Evolutionary conservation across 2,888 invertebrate genomes (phyloP).

Genomic region (Anorthoa munda): DNA sequence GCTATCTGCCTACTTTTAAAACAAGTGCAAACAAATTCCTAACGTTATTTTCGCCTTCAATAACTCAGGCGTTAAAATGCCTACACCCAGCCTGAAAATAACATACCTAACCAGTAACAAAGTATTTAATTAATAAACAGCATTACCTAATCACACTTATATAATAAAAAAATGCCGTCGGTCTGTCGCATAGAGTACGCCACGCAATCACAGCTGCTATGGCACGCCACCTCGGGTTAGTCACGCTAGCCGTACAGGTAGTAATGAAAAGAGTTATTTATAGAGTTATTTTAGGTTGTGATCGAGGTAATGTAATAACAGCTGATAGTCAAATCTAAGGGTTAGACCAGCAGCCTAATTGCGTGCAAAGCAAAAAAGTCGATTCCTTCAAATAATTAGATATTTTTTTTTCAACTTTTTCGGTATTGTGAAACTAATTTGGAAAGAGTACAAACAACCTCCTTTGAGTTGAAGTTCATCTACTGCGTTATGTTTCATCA

Average conservation of each 20-base stretch:
- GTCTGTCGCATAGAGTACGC: slow-evolving; percentile 33
- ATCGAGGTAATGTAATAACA: slow-evolving; percentile 4
- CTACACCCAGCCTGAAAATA: slow-evolving; percentile 10
- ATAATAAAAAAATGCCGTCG: slow-evolving; percentile 31
- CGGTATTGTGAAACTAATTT: too few species aligned
- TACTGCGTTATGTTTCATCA: too few species aligned
- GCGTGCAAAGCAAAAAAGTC: too few species aligned
- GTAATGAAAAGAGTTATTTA: slow-evolving; percentile 14
- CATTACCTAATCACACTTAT: slow-evolving; percentile 34
- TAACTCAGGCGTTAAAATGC: background rate
- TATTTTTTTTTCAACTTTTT: too few species aligned
- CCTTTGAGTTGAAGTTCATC: too few species aligned
- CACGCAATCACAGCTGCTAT: slow-evolving; percentile 44
- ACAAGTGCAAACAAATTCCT: too few species aligned
- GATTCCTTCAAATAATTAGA: too few species aligned
- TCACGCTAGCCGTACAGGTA: slow-evolving; percentile 37
- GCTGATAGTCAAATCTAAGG: background rate
- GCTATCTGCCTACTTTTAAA: too few species aligned
- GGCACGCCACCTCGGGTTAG: slow-evolving; percentile 41
- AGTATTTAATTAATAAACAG: slow-evolving; percentile 41
- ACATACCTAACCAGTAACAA: background rate
- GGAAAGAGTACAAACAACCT: too few species aligned
- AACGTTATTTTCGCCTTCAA: background rate
- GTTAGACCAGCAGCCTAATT: too few species aligned
- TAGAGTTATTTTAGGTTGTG: slow-evolving; percentile 13